Evolutionary conservation across 2,113 vertebrate genomes (phyloP).

Genomic region (Trichomycterus rosablanca): DNA sequence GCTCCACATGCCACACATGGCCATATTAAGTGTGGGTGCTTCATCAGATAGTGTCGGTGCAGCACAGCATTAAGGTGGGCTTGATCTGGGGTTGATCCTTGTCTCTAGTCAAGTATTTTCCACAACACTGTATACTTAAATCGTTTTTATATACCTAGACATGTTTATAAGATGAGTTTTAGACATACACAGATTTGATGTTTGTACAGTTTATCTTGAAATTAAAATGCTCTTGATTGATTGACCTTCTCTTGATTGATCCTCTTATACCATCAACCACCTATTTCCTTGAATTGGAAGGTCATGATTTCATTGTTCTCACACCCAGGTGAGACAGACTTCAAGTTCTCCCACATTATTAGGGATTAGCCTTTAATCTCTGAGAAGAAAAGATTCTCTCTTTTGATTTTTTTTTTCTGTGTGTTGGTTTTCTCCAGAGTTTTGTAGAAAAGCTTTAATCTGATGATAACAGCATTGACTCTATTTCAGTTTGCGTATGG

Average conservation of each 20-base stretch:
- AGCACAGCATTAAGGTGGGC: too few species aligned
- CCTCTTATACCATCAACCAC: not conserved
- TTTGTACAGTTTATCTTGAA: too few species aligned
- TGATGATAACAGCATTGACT: constrained; percentile 35
- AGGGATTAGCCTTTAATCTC: constrained; percentile 66
- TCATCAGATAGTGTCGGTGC: too few species aligned
- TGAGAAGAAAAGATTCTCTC: constrained; percentile 49
- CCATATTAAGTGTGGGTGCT: too few species aligned
- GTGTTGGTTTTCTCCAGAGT: constrained; percentile 57
- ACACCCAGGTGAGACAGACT: constrained; percentile 45
- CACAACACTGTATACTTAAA: too few species aligned
- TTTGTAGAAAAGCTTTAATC: constrained; percentile 47
- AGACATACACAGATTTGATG: too few species aligned
- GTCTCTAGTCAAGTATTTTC: too few species aligned
- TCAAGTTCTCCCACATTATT: constrained; percentile 50
- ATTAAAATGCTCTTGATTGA: too few species aligned
- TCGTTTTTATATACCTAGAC: too few species aligned
- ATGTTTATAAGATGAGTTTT: too few species aligned
- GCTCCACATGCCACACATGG: too few species aligned
- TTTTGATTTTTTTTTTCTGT: constrained; percentile 34
- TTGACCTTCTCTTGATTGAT: constrained; percentile 6
- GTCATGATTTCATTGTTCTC: constrained; percentile 53
- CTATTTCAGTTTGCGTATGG: constrained; percentile 9
- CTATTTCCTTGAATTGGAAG: constrained; percentile 58
- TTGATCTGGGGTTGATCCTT: too few species aligned